A percentile compares a stretch with the other conserved stretches of the same genome.
These are phyloP conservation scores for Morpho helenor DNA, from an alignment of 2,888 invertebrate species.

Conservation along the genomic window DNA sequence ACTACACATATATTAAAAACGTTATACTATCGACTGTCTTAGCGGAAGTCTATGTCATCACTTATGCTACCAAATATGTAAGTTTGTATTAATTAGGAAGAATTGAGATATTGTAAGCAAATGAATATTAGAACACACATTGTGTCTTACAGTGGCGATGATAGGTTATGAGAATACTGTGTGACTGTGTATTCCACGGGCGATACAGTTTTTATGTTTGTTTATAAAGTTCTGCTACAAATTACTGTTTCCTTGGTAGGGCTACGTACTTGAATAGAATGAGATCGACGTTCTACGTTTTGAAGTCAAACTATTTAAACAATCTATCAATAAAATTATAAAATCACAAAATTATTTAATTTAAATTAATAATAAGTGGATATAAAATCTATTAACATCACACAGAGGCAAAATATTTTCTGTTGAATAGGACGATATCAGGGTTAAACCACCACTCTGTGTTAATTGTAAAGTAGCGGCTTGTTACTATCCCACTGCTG, in stretches of 20 bases:
- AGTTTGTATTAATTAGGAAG: constrained; percentile 25
- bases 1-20: too few relatives aligned
- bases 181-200: constrained; percentile 26
- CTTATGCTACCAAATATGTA: constrained; percentile 6
- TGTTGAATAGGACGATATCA: too few relatives aligned
- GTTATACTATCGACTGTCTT: neutral
- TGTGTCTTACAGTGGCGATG: constrained; percentile 48
- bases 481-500: too few relatives aligned
- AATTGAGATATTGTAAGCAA: constrained; percentile 27
- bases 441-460: too few relatives aligned
- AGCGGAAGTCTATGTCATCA: constrained; percentile 4
- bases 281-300: too few relatives aligned
- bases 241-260: neutral
- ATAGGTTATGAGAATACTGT: constrained; percentile 43
- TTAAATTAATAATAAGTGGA: too few relatives aligned
- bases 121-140: constrained; percentile 34
- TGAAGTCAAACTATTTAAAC: too few relatives aligned
- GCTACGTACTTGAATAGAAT: neutral
- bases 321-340: too few relatives aligned
- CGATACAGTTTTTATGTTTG: constrained; percentile 1
- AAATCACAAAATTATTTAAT: too few relatives aligned
- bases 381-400: too few relatives aligned
- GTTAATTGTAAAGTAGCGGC: too few relatives aligned
- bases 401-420: too few relatives aligned
- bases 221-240: neutral